Evolutionary conservation across 2,113 vertebrate genomes (phyloP).

Genomic region (Dicerorhinus sumatrensis): DNA sequence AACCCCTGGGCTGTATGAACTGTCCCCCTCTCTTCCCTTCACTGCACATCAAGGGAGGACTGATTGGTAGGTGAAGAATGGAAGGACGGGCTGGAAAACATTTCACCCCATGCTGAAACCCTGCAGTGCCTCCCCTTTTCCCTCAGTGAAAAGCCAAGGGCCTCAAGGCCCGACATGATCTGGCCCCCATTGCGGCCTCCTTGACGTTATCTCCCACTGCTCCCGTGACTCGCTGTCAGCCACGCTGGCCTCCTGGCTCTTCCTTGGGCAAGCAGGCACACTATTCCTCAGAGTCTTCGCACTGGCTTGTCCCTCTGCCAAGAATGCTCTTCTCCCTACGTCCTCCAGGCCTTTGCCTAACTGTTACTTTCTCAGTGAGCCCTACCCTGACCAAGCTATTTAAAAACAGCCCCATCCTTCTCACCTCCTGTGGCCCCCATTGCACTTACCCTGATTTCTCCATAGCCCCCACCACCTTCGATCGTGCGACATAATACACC

Average conservation of each 20-base stretch:
- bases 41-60: not conserved
- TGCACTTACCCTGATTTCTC: not conserved
- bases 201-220: not conserved
- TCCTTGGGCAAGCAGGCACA: rapidly evolving
- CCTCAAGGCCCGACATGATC: not conserved
- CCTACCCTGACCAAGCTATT: not conserved
- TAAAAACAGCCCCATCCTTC: not conserved
- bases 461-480: not conserved
- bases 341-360: not conserved
- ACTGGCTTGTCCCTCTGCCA: rapidly evolving
- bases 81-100: not conserved
- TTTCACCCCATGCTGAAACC: not conserved
- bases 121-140: not conserved
- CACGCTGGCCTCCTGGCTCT: not conserved
- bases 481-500: rapidly evolving
- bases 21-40: not conserved
- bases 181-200: not conserved
- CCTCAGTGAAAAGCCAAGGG: not conserved
- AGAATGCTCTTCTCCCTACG: not conserved
- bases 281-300: not conserved
- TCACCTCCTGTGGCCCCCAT: rapidly evolving
- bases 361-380: not conserved
- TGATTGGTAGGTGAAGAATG: not conserved
- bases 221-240: not conserved
- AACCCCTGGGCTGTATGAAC: not conserved